These are phyloP conservation scores for Acrocephalus scirpaceus DNA, from an alignment of 2,797 vertebrate genomes.

Conservation along the genomic window DNA sequence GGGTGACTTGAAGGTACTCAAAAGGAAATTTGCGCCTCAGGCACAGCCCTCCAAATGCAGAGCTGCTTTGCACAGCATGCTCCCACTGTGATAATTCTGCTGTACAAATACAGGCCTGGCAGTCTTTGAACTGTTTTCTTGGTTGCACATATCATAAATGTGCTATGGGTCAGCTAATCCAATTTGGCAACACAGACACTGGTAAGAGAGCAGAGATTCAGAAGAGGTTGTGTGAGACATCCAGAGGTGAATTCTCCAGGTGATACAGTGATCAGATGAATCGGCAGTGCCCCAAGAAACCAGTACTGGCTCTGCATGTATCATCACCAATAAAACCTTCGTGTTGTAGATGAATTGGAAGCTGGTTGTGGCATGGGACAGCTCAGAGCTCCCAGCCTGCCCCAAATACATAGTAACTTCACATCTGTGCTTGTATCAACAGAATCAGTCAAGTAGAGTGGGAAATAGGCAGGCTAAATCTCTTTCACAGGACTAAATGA, in stretches of 20 bases:
- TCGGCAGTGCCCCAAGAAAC: not conserved
- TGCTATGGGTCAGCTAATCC: not conserved
- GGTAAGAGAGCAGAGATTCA: not conserved
- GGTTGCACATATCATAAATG: fast-evolving
- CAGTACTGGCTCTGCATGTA: not conserved
- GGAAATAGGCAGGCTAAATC: not conserved
- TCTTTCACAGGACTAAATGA: not conserved
- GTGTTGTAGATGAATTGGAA: not conserved
- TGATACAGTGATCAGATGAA: not conserved
- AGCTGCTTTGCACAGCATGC: not conserved
- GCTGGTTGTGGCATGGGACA: not conserved
- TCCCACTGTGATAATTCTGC: not conserved
- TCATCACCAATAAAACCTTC: not conserved
- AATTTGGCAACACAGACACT: not conserved
- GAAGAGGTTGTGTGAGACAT: not conserved
- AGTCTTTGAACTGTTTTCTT: not conserved
- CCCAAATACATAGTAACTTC: not conserved
- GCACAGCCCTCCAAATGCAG: not conserved
- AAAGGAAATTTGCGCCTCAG: not conserved
- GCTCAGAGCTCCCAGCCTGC: not conserved
- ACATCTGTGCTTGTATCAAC: fast-evolving
- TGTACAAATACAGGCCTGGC: not conserved
- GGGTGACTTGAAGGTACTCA: not conserved
- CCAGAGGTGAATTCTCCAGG: not conserved
- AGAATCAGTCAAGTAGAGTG: not conserved